Percentiles rank a stretch among this genome's conserved stretches.
These are phyloP conservation scores for Pelmatolapia mariae DNA, from an alignment of 2,113 vertebrate genomes.

Conservation along the genomic window DNA sequence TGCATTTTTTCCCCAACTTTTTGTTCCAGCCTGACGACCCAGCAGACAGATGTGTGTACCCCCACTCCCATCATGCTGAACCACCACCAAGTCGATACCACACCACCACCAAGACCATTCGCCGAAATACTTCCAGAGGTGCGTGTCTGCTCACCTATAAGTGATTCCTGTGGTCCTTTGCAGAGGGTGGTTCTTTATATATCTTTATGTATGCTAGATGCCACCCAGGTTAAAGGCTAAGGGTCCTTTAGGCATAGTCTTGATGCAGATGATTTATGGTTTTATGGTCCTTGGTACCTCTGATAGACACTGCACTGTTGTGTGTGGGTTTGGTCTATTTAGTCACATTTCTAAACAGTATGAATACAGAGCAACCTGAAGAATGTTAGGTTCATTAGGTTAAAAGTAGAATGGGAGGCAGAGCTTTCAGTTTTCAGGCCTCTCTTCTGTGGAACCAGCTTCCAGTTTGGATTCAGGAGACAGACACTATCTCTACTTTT, in stretches of 20 bases:
- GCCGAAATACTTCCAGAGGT: slow-evolving; percentile 31
- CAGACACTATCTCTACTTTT: too few relatives aligned
- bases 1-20: background rate
- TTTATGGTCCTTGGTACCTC: background rate
- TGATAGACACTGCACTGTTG: background rate
- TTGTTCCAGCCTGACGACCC: slow-evolving; percentile 11
- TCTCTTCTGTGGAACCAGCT: too few relatives aligned
- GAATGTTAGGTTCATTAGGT: background rate
- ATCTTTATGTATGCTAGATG: background rate
- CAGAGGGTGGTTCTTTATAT: background rate
- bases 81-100: slow-evolving; percentile 18
- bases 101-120: slow-evolving; percentile 51
- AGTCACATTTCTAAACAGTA: background rate
- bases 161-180: background rate
- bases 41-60: background rate
- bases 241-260: background rate
- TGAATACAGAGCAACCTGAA: background rate
- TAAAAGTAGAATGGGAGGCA: too few relatives aligned
- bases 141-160: background rate
- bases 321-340: background rate
- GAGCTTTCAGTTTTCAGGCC: too few relatives aligned
- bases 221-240: background rate
- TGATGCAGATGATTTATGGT: background rate
- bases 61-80: background rate
- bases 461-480: too few relatives aligned